Base-by-base conservation (phyloP, 2,113 vertebrate species). In the Empidonax alnorum region DNA sequence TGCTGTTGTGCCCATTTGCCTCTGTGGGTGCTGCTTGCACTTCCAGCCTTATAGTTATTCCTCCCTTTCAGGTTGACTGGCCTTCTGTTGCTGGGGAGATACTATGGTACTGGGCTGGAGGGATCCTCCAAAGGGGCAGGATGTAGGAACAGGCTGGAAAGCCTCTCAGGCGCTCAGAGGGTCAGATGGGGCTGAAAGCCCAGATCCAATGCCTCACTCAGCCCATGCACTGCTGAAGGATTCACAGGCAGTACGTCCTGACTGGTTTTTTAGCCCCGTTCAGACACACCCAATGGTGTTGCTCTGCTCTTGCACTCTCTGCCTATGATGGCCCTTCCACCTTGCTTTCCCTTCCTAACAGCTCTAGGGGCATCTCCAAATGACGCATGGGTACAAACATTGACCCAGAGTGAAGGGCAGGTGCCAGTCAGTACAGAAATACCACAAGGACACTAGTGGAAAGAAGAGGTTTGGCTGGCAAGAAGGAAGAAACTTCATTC, bases 1-100 rank as follows among this genome's bases (percentile, higher is more conserved):
- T 73, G 56, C 42, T 74, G 46, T 0, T 0, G 4, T 27, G n/a
- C 61, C 0, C 0, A 4, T 21, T 75, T 69, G 55, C 22, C 31
- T 49, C 52, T 56, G 11, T 5, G 17, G 28, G 17, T 18, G 46
- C 44, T 1, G 4, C 66, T 63, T n/a, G 37, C 14, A 2, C 21
- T 21, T 72, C 6, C 17, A 93, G 55, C 39, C 1, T 7, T 6
- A 1, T 11, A 16, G 53, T 42, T 14, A 13, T 56, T 88, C 50
- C 37, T 52, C 11, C 21, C 10, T 14, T n/a, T 3, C 7, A 35
- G 41, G 21, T 42, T 80, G 19, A 37, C 30, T 14, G 22, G 33
- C 14, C 16, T 33, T 7, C 18, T 10, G 9, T 47, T 33, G 23
- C 61, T 5, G 3, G 21, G 46, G 50, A 52, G 9, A 24, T 2